Evolutionary conservation across 1,140 invertebrate species (phyloP).

Genomic region (Drosophila nannoptera): DNA sequence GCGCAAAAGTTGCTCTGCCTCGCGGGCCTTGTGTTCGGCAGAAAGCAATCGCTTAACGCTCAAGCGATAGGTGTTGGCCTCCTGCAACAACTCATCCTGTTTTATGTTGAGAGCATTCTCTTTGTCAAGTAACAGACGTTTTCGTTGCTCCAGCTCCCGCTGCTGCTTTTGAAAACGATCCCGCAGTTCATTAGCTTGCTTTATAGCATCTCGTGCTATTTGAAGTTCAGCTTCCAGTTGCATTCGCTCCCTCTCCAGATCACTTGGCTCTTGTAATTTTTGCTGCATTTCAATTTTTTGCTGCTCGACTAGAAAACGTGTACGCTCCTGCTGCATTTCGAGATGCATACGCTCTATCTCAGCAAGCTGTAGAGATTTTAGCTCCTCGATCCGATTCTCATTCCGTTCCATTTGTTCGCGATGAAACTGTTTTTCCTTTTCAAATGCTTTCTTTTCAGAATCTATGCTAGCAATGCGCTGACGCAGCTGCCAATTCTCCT

Average conservation of each 20-base stretch:
- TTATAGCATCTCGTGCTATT: slow-evolving; percentile 79
- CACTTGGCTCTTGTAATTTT: slow-evolving; percentile 68
- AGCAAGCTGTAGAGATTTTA: slow-evolving; percentile 78
- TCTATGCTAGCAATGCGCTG: slow-evolving; percentile 76
- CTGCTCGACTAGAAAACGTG: slow-evolving; percentile 76
- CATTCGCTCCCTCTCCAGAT: slow-evolving; percentile 70
- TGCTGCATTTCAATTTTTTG: slow-evolving; percentile 78
- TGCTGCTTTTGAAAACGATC: slow-evolving; percentile 78
- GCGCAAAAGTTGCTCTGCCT: slow-evolving; percentile 70
- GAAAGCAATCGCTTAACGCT: slow-evolving; percentile 67
- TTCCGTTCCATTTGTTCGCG: slow-evolving; percentile 71
- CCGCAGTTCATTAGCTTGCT: slow-evolving; percentile 79
- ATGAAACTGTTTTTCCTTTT: slow-evolving; percentile 79
- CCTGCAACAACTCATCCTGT: slow-evolving; percentile 74
- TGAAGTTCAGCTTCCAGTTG: slow-evolving; percentile 80
- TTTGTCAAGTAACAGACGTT: slow-evolving; percentile 74
- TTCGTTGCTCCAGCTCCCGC: slow-evolving; percentile 79
- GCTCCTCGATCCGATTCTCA: slow-evolving; percentile 73
- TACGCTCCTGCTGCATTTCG: slow-evolving; percentile 80
- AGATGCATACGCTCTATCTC: slow-evolving; percentile 78
- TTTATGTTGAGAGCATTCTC: slow-evolving; percentile 75
- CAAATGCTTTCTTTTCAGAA: slow-evolving; percentile 74
- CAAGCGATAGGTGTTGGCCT: slow-evolving; percentile 54
- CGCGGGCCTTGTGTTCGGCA: slow-evolving; percentile 70
- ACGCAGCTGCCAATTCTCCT: slow-evolving; percentile 79